Base-by-base conservation (phyloP, 1,140 invertebrate genomes). In the Trinorchestia longiramus region DNA sequence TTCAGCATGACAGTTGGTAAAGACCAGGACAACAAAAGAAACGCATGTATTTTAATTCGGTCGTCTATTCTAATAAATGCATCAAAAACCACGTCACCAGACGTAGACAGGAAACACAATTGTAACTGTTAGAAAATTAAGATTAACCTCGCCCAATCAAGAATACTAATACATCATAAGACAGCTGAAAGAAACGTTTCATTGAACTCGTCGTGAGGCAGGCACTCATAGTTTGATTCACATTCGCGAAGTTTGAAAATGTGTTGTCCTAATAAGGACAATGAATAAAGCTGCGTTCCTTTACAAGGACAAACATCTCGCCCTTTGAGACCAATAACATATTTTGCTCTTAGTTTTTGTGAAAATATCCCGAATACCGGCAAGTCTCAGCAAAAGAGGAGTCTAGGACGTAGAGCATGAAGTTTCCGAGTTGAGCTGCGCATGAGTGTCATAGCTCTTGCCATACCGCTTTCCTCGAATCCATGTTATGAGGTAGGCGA, bases 401-500 rank as follows among this genome's bases (percentile, higher is more conserved):
- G 42, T 42, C 43, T 90, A 90, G n/a, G 88, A 90, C 88, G 88
- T 90, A 0, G 88, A 11, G 36, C 41, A 42, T 42, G 92, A 47
- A 11, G 1, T 43, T 43, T 94, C 92, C 0, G 43, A 44, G 44
- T 0, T 40, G 92, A 94, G 43, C 40, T 94, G 43, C 0, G n/a
- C 92, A 36, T 94, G 92, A 0, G 92, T 94, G 44, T 94, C 92
- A 36, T 47, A 47, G 43, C 92, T 42, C 90, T 96, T 96, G 62
- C 42, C 44, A 44, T n/a, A 41, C 36, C 43, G 44, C 43, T 53
- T 88, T 36, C 95, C 77, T 42, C 47, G 47, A 6, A 96, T 90
- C 15, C 95, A 95, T 28, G 91, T 92, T 88, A 95, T 45, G 95
- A 96, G 95, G 95, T 96, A 96, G 40, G 95, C 95, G 40, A 96